Conservation (phyloP, 2,797 vertebrate species). For the Danio jaintianensis region DNA sequence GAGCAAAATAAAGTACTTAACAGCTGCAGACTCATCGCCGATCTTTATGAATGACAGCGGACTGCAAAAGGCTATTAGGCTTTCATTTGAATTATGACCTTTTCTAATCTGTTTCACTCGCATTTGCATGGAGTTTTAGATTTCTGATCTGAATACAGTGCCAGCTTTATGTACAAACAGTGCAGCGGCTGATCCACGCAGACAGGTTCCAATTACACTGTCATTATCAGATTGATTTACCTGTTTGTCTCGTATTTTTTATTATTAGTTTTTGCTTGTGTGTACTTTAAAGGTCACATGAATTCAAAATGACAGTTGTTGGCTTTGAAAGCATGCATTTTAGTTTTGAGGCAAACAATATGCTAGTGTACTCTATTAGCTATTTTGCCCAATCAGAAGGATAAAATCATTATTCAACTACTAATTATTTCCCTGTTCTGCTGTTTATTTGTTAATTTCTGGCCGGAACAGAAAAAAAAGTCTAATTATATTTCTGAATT, state of each 20-base stretch:
- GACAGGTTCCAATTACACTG: neutral
- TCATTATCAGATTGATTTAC: neutral
- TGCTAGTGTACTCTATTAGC: neutral
- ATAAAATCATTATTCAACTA: too few relatives aligned
- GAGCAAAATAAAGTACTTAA: slow-evolving; percentile 1
- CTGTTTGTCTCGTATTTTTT: neutral
- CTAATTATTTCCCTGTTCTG: neutral
- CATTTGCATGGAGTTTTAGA: slow-evolving; percentile 65
- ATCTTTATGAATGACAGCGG: slow-evolving; percentile 14
- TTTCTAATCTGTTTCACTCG: slow-evolving; percentile 56
- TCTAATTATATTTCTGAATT: neutral
- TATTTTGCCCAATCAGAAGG: too few relatives aligned
- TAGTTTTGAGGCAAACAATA: neutral
- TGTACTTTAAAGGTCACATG: neutral
- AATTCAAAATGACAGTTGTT: neutral
- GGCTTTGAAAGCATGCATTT: neutral
- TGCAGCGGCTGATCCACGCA: neutral
- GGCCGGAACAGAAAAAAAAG: neutral
- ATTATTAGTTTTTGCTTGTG: neutral
- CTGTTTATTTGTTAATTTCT: neutral
- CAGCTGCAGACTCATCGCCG: neutral
- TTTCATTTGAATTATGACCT: slow-evolving; percentile 63
- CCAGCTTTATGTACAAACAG: slow-evolving; percentile 42
- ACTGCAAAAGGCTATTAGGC: slow-evolving; percentile 5
- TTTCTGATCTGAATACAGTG: slow-evolving; percentile 49